phyloP scores from a whole-genome alignment of 30 jellyfish, hydroid and myxozoan species.

The Aurelia aurita region DNA sequence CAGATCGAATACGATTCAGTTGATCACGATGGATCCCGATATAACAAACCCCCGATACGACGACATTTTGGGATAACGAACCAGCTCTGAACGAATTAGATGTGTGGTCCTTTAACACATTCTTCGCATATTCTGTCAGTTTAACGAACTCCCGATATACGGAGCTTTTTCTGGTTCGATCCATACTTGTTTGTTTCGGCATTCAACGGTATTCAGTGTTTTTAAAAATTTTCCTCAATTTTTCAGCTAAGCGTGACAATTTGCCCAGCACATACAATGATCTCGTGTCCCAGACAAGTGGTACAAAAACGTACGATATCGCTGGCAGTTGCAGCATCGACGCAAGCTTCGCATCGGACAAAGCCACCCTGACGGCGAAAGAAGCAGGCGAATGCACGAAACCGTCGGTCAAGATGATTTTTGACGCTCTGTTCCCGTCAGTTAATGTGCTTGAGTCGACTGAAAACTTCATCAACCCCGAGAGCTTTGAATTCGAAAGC shows the following conservation, averaged over 20 bases:
- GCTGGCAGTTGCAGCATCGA: conserved; percentile 49
- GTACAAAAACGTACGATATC: conserved; percentile 25
- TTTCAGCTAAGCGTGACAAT: conserved; percentile 27
- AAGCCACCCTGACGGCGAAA: conserved; percentile 23
- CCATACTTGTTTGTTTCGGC: neutral
- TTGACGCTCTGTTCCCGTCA: conserved; percentile 42
- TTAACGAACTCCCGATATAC: too few species aligned
- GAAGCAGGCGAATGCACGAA: conserved; percentile 38
- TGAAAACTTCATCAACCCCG: conserved; percentile 49
- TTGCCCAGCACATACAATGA: conserved; percentile 40
- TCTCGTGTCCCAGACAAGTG: conserved; percentile 9
- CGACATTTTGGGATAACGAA: too few species aligned
- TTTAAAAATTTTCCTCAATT: too few species aligned
- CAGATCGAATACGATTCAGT: too few species aligned
- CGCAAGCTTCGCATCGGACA: conserved; percentile 5
- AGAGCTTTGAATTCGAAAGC: conserved; percentile 33
- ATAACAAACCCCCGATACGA: too few species aligned
- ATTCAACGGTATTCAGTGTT: neutral
- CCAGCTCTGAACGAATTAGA: too few species aligned
- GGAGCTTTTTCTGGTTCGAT: neutral
- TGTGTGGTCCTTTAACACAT: too few species aligned
- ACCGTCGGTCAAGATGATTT: conserved; percentile 58
- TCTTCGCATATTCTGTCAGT: too few species aligned
- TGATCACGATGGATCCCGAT: too few species aligned
- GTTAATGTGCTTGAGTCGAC: conserved; percentile 42